These are phyloP conservation scores for Cuniculus paca DNA, from an alignment of 2,797 vertebrate genomes.

Conservation along the genomic window DNA sequence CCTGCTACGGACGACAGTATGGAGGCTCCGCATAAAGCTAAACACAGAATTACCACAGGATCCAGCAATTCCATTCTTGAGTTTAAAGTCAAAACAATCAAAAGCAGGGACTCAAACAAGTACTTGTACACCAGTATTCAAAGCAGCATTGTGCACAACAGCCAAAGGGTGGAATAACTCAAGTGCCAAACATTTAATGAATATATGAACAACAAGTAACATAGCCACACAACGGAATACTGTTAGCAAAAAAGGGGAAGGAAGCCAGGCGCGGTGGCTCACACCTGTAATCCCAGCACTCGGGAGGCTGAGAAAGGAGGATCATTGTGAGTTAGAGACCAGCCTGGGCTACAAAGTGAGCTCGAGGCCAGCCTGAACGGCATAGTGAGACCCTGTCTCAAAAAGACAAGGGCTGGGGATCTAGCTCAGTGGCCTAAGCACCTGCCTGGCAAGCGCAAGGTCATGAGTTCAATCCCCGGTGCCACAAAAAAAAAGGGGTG, in stretches of 20 bases:
- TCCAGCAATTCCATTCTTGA: neutral
- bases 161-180: neutral
- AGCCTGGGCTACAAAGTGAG: too few species aligned
- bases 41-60: neutral
- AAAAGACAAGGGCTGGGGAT: too few species aligned
- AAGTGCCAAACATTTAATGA: neutral
- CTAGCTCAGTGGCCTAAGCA: too few species aligned
- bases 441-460: too few species aligned
- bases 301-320: too few species aligned
- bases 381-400: too few species aligned
- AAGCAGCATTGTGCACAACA: neutral
- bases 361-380: too few species aligned
- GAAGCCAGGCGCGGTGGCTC: too few species aligned
- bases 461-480: too few species aligned
- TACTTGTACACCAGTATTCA: neutral
- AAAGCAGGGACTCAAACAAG: neutral
- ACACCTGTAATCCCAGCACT: too few species aligned
- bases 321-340: too few species aligned
- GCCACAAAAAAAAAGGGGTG: too few species aligned
- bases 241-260: neutral
- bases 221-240: neutral
- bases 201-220: neutral
- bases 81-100: neutral
- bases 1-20: neutral
- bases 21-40: neutral